These are phyloP conservation scores for Agrochola lychnidis DNA, from an alignment of 2,888 invertebrate species.

Conservation along the genomic window DNA sequence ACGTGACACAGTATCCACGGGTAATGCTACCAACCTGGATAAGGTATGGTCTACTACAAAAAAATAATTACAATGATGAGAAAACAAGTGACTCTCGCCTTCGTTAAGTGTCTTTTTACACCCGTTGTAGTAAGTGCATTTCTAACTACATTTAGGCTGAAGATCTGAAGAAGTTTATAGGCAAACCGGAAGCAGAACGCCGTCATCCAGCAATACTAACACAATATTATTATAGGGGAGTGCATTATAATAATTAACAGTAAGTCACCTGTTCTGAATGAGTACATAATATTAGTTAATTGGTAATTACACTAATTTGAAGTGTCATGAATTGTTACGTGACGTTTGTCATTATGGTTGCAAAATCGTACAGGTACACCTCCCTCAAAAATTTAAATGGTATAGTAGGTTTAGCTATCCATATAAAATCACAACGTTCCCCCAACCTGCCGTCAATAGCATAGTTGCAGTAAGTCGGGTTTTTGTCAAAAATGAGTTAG, in stretches of 20 bases:
- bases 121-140: too few relatives aligned
- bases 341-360: too few relatives aligned
- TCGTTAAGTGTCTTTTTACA: neutral
- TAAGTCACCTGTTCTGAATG: neutral
- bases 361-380: too few relatives aligned
- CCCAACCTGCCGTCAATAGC: too few relatives aligned
- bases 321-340: too few relatives aligned
- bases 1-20: neutral
- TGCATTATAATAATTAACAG: neutral
- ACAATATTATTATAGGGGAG: neutral
- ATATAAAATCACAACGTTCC: slow-evolving; percentile 5
- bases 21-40: neutral
- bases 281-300: too few relatives aligned
- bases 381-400: too few relatives aligned
- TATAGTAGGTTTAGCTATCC: neutral
- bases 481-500: too few relatives aligned
- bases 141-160: too few relatives aligned
- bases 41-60: neutral
- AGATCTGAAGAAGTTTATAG: neutral
- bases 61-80: neutral
- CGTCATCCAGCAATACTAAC: neutral
- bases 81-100: neutral
- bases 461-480: too few relatives aligned
- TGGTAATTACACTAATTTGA: too few relatives aligned
- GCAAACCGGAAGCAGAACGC: neutral